A percentile compares a stretch with the other conserved stretches of the same genome.
These are phyloP conservation scores for Dryocosmus kuriphilus DNA, from an alignment of 2,888 invertebrate species.

Conservation along the genomic window DNA sequence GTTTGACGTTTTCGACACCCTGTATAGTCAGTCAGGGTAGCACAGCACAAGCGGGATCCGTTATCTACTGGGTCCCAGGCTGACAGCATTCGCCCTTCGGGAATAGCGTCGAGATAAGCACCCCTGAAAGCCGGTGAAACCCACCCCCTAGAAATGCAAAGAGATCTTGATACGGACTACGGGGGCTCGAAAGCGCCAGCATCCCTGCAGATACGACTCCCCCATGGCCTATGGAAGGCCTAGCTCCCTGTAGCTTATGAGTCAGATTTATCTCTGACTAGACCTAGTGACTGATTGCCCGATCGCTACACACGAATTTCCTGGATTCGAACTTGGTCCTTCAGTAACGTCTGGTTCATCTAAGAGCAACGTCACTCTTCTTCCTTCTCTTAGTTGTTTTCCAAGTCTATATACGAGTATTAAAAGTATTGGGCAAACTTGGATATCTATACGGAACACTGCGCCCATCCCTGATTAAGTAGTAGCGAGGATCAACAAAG, in stretches of 20 bases:
- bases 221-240: slow-evolving; percentile 65
- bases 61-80: slow-evolving; percentile 76
- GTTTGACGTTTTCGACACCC: slow-evolving; percentile 69
- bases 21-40: slow-evolving; percentile 58
- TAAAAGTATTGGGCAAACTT: background rate
- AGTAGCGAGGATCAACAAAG: background rate
- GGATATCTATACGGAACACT: background rate
- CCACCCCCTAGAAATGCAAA: slow-evolving; percentile 71
- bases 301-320: slow-evolving; percentile 64
- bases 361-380: background rate
- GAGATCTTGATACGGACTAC: slow-evolving; percentile 75
- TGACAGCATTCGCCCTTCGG: slow-evolving; percentile 76
- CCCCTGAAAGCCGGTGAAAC: slow-evolving; percentile 60
- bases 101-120: slow-evolving; percentile 76
- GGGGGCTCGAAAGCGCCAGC: slow-evolving; percentile 63
- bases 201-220: slow-evolving; percentile 60
- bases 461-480: background rate
- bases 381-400: background rate
- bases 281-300: slow-evolving; percentile 73
- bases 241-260: slow-evolving; percentile 74
- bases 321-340: slow-evolving; percentile 59
- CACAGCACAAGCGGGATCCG: slow-evolving; percentile 61
- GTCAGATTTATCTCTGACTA: slow-evolving; percentile 76
- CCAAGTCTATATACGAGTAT: background rate
- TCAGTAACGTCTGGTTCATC: slow-evolving; percentile 1